Evolutionary conservation across 2,888 invertebrate species (phyloP).

Genomic region (Sphaeridia pumilis): DNA sequence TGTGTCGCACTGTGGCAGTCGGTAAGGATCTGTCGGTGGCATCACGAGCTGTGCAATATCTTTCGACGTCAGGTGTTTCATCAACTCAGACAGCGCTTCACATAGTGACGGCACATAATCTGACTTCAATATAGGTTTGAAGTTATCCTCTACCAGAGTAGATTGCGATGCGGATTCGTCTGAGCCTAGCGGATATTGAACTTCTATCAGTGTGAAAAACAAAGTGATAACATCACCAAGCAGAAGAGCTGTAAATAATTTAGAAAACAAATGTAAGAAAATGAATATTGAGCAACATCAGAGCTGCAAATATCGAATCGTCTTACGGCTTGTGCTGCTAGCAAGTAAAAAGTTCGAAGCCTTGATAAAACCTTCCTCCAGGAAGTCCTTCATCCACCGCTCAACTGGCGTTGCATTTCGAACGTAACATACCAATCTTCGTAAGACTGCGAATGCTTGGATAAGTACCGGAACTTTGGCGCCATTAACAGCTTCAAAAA

Average conservation of each 20-base stretch:
- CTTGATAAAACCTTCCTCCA: conserved; percentile 38
- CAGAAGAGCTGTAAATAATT: conserved; percentile 7
- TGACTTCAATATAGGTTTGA: conserved; percentile 20
- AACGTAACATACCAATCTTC: conserved; percentile 60
- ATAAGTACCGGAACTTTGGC: conserved; percentile 23
- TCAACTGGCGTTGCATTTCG: conserved; percentile 50
- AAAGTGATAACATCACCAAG: conserved; percentile 26
- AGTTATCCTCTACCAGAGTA: neutral
- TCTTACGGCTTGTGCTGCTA: conserved; percentile 54
- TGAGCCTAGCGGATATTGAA: conserved; percentile 7
- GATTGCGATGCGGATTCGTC: neutral
- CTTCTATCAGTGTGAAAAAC: conserved; percentile 27
- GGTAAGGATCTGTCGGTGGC: conserved; percentile 3
- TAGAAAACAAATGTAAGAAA: neutral
- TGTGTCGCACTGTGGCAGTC: neutral
- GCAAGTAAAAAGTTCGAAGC: conserved; percentile 58
- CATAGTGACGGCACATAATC: conserved; percentile 28
- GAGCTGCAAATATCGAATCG: neutral
- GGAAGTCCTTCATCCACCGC: conserved; percentile 38
- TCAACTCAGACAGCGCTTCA: conserved; percentile 30
- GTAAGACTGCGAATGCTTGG: conserved; percentile 50
- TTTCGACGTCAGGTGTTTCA: conserved; percentile 18
- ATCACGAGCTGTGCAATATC: neutral
- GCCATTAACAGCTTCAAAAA: conserved; percentile 36
- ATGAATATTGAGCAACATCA: neutral